Conservation (phyloP, 1,140 invertebrate species). For the Triops cancriformis region DNA sequence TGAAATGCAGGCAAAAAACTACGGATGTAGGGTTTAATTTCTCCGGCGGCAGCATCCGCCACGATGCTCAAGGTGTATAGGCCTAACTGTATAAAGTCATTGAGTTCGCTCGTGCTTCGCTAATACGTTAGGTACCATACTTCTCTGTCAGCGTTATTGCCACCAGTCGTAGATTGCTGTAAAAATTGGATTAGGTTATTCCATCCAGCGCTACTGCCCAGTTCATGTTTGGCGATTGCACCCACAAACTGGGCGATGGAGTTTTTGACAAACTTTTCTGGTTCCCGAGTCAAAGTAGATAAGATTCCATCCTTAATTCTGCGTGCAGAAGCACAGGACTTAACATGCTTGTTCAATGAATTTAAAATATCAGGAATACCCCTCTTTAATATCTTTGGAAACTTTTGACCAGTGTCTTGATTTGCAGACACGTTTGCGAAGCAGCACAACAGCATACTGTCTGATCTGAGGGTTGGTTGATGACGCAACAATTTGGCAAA, state of each 20-base stretch:
- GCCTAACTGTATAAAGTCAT: conserved; percentile 48
- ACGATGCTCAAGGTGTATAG: conserved; percentile 56
- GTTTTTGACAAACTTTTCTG: conserved; percentile 53
- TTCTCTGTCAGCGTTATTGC: conserved; percentile 49
- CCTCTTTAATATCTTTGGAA: conserved; percentile 42
- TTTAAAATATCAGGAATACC: conserved; percentile 35
- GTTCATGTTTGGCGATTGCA: conserved; percentile 60
- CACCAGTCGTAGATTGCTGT: conserved; percentile 47
- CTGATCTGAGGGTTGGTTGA: conserved; percentile 51
- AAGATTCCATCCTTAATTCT: conserved; percentile 52
- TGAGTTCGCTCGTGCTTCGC: conserved; percentile 17
- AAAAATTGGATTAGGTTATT: conserved; percentile 60
- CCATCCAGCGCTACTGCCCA: conserved; percentile 53
- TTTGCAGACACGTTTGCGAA: conserved; percentile 52
- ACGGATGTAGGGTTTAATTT: conserved; percentile 47
- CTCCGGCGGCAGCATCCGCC: conserved; percentile 50
- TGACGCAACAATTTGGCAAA: conserved; percentile 50
- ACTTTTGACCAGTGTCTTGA: conserved; percentile 52
- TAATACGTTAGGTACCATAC: conserved; percentile 36
- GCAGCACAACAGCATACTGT: conserved; percentile 56
- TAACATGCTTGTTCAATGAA: not conserved
- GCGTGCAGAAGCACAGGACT: conserved; percentile 31
- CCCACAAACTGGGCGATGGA: conserved; percentile 56
- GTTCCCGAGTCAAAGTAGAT: conserved; percentile 50
- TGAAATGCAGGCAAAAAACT: conserved; percentile 48